Evolutionary conservation across 2,113 vertebrate genomes (phyloP), one percentile per base, ranked within the genome.

Genomic region (Erythrocercus mccallii): DNA sequence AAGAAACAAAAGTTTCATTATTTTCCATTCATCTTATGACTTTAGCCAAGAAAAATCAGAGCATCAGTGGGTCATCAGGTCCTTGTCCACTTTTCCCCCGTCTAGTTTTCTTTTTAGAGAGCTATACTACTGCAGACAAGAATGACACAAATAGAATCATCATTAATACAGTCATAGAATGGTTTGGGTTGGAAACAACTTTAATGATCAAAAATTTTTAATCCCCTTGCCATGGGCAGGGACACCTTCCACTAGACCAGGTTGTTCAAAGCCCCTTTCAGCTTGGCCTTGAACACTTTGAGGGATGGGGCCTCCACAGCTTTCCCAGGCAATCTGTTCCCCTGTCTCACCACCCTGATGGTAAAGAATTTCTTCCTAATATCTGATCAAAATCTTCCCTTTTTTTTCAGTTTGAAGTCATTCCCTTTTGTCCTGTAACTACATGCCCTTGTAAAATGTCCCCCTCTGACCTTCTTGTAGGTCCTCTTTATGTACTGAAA

Each of bases 291-390:
- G 30, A 62, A 54, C 35, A 54, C 10, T 13, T 21, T 4, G 35
- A 76, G 70, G n/a, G 40, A 21, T 12, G 31, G 15, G 12, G 8
- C 15, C 48, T 5, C 35, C 54, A 47, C 38, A 48, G 4, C 54
- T 21, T 48, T 31, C 3, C 79, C 16, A 17, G 21, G 2, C 30
- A 77, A 9, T 7, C 14, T 69, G 14, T 69, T 1, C 3, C 17
- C 15, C 11, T 40, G 62, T 9, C 35, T 27, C 35, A 62, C 10
- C 12, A 56, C 12, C 1, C 15, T 19, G 22, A 70, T 0, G 0
- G 48, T 27, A 48, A 48, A 42, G 17, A 61, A 37, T 54, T 62
- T 90, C 12, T 33, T 69, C 31, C 15, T 56, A 33, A 33, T 27
- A 37, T 16, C 35, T 11, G 37, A 42, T 11, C 2, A 7, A 62